phyloP scores from a whole-genome alignment of 92 coral and sea anemone genomes.

The Zoanthus solanderi region DNA sequence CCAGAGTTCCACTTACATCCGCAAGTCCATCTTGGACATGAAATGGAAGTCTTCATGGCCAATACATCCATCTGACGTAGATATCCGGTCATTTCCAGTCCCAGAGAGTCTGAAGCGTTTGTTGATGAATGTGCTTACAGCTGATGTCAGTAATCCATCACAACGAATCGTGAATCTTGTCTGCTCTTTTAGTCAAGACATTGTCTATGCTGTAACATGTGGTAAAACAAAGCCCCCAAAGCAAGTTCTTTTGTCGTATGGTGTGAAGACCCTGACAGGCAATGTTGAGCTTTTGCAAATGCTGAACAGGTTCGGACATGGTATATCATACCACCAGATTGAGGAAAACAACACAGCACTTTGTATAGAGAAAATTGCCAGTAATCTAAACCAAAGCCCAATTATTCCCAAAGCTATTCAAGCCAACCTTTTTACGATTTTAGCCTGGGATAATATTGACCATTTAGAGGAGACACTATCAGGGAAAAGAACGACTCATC shows the following conservation, averaged over 20 bases:
- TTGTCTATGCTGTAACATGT: conserved; percentile 1
- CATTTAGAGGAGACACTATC: conserved; percentile 36
- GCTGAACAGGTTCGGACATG: conserved; percentile 68
- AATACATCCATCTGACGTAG: conserved; percentile 61
- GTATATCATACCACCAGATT: conserved; percentile 60
- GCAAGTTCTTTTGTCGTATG: conserved; percentile 61
- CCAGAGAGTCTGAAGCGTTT: conserved; percentile 55
- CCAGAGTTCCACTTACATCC: conserved; percentile 41
- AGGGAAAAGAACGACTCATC: conserved; percentile 61
- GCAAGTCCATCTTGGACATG: conserved; percentile 42
- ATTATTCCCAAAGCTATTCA: conserved; percentile 60
- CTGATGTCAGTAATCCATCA: conserved; percentile 54
- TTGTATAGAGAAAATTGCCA: conserved; percentile 57
- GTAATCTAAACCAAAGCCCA: conserved; percentile 55
- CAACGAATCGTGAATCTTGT: neutral
- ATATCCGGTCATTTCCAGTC: conserved; percentile 43
- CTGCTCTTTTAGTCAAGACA: no score
- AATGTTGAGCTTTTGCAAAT: conserved; percentile 62
- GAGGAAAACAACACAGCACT: conserved; percentile 21
- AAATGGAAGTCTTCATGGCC: conserved; percentile 53
- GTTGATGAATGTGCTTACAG: conserved; percentile 50
- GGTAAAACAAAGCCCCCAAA: conserved; percentile 63
- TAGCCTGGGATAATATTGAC: conserved; percentile 58
- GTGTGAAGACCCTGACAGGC: conserved; percentile 63
- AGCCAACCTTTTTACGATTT: conserved; percentile 58